Percentiles rank a stretch among this genome's conserved stretches.
phyloP scores from a whole-genome alignment of 2,797 vertebrate species.

The Lemur catta region DNA sequence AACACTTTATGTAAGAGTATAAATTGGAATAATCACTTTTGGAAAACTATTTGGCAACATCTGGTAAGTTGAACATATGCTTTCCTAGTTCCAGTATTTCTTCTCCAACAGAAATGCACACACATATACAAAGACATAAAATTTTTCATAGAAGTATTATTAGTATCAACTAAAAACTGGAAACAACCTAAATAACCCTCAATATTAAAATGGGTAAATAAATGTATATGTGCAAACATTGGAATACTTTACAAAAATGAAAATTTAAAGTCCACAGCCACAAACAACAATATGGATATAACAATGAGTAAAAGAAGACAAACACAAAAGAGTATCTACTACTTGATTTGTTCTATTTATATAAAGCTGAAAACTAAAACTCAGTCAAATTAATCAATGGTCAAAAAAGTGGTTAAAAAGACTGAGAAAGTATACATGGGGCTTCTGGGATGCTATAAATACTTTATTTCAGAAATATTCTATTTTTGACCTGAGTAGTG shows the following conservation, averaged over 20 bases:
- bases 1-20: background rate
- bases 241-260: background rate
- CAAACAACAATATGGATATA: background rate
- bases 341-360: background rate
- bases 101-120: background rate
- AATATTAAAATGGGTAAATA: background rate
- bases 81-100: background rate
- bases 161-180: background rate
- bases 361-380: constrained; percentile 17
- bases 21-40: constrained; percentile 30
- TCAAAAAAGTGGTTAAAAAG: background rate
- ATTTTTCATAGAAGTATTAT: background rate
- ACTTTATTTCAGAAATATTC: background rate
- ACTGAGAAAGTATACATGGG: background rate
- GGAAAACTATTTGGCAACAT: background rate
- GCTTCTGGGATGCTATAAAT: background rate
- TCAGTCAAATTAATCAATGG: background rate
- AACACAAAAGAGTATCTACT: background rate
- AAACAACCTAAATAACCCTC: background rate
- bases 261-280: background rate
- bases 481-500: background rate
- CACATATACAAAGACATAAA: background rate
- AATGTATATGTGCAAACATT: background rate
- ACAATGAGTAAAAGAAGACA: background rate
- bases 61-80: background rate